phyloP scores from a whole-genome alignment of 2,113 vertebrate genomes.

The Oenanthe oenanthe region DNA sequence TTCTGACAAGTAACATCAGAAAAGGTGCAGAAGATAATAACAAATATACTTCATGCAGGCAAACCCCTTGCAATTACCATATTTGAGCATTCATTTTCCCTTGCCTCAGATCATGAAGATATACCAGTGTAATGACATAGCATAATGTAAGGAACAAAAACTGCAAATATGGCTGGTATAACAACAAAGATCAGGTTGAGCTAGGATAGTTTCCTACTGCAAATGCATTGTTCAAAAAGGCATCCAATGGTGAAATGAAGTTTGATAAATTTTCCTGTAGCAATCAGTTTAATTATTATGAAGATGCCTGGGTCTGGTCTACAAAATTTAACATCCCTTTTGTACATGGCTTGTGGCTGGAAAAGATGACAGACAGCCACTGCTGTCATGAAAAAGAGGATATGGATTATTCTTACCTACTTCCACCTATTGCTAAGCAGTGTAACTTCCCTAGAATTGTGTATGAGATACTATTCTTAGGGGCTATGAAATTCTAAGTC shows the following conservation, averaged over 20 bases:
- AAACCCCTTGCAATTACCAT: neutral
- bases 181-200: neutral
- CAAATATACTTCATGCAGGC: neutral
- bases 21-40: neutral
- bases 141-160: neutral
- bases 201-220: neutral
- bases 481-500: neutral
- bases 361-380: neutral
- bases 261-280: neutral
- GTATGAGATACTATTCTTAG: neutral
- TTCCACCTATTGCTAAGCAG: neutral
- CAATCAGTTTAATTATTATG: neutral
- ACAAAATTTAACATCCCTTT: neutral
- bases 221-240: neutral
- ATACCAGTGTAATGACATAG: neutral
- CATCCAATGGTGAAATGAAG: neutral
- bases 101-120: neutral
- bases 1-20: neutral
- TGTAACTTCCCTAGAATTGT: neutral
- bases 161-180: neutral
- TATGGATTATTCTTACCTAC: neutral
- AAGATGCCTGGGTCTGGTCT: neutral
- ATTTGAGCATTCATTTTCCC: neutral
- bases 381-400: neutral
- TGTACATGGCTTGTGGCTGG: neutral